These are phyloP conservation scores for Vicugna pacos DNA, from an alignment of 2,113 vertebrate species.

Conservation along the genomic window DNA sequence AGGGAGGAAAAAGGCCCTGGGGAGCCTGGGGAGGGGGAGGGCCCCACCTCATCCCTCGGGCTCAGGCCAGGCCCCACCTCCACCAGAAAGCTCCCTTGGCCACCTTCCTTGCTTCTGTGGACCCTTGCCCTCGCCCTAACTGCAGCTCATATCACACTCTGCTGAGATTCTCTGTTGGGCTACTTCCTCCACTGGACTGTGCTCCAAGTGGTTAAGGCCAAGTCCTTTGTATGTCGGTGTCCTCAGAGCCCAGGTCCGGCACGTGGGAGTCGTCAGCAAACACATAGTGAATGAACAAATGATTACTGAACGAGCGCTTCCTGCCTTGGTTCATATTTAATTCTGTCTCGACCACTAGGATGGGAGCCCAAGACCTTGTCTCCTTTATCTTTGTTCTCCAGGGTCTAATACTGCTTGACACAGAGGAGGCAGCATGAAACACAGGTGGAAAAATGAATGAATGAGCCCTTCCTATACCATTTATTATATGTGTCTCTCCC, in stretches of 20 bases:
- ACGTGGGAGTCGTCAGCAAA: not conserved
- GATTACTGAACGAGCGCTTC: not conserved
- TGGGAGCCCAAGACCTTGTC: not conserved
- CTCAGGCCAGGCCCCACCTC: not conserved
- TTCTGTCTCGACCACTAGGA: not conserved
- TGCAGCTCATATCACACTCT: fast-evolving
- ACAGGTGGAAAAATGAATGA: fast-evolving
- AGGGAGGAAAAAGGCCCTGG: not conserved
- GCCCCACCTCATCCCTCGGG: not conserved
- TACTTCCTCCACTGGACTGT: not conserved
- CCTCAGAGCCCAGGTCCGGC: not conserved
- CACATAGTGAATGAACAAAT: not conserved
- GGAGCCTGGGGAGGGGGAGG: not conserved
- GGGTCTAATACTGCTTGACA: not conserved
- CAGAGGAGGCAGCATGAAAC: not conserved
- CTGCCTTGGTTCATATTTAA: not conserved
- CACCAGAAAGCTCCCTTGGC: not conserved
- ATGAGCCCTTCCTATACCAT: fast-evolving
- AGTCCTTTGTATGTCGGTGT: not conserved
- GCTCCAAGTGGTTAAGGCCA: not conserved
- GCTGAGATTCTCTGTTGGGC: not conserved
- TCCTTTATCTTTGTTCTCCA: not conserved
- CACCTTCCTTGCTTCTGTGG: not conserved
- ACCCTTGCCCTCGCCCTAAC: not conserved
- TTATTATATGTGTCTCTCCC: not conserved